Base-by-base conservation (phyloP, 2,113 vertebrate species). In the Orycteropus afer region DNA sequence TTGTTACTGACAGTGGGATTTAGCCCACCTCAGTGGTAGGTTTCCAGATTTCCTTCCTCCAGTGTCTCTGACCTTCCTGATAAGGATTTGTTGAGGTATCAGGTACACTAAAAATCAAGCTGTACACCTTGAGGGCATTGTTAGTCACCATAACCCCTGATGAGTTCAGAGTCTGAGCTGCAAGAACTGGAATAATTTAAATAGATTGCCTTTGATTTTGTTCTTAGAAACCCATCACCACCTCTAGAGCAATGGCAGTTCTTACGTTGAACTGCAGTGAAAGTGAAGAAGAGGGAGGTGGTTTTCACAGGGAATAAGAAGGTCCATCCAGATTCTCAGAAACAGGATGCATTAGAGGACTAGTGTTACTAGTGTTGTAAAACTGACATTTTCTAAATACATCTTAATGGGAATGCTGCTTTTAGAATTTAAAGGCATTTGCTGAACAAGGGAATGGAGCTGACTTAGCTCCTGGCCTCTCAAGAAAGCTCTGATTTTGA, bases 191-290 rank as follows among this genome's bases (percentile, higher is more conserved):
- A 95, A 71, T 82, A 69, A 51, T 78, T 92, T 86, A 61, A 83
- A 82, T 85, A 86, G 76, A 37, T 77, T 95, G 67, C 59, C 91
- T 97, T 97, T 93, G 85, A 93, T 94, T 96, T 74, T 93, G 78
- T 94, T 84, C 71, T 90, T 81, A 90, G 49, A 95, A 96, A 96
- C 90, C 89, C 89, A 47, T 37, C 65, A 55, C 45, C 37, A 32
- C 59, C 73, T 91, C 57, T 55, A 65, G 27, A 0, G 0, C 42
- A 61, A 81, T 81, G 87, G 45, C 47, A 76, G 1, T 65, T 80
- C 79, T 37, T 91, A 12, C 55, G 82, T 8, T 37, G 77, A 0
- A 95, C 49, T 32, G 2, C 85, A 63, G 12, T 42, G 81, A 65
- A 86, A 25, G 71, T 27, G 37, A 3, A 32, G 5, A n/a, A 49